Evolutionary conservation across 2,113 vertebrate genomes (phyloP), one percentile per base, ranked within the genome.

Genomic region (Pedionomus torquatus): DNA sequence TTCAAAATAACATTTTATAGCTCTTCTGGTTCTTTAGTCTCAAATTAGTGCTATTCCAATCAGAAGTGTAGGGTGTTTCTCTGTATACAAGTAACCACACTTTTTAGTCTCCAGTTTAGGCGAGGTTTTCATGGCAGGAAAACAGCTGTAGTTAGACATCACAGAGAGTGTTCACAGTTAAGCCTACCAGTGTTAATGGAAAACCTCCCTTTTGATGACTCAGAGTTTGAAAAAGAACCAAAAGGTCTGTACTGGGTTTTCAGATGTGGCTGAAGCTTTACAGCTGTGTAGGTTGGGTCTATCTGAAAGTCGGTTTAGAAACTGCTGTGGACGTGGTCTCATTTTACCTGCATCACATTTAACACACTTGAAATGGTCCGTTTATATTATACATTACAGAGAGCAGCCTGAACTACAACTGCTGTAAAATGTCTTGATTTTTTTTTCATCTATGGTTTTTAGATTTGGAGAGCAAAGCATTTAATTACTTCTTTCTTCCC

Each of bases 401-500:
- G 9, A 80, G 21, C 19, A 89, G 11, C n/a, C 76, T 70, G 25
- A 58, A 72, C 41, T 41, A 33, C 31, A 57, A 69, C 65, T 88
- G 44, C 10, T 84, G 16, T 37, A 79, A 81, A 78, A 89, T 37
- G 12, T 75, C 46, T 82, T 71, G 41, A 43, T 43, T 21, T 44
- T 44, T 82, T 46, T 82, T 71, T 63, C 4, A 21, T 75, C 35
- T 68, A 69, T 68, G 8, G 1, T 17, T 82, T 91, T 91, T 46
- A 84, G 24, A 60, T 63, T 75, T 75, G 17, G 15, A 71, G 23
- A 30, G 35, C 13, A 84, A 92, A 75, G 26, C 10, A 48, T 89
- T 63, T 75, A 55, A 81, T 63, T 89, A 68, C 87, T 91, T 83
- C 41, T 93, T 60, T 66, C 48, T 91, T 95, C 48, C n/a, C 13